Evolutionary conservation across 2,113 vertebrate genomes (phyloP).

Genomic region (Cranoglanis bouderius): DNA sequence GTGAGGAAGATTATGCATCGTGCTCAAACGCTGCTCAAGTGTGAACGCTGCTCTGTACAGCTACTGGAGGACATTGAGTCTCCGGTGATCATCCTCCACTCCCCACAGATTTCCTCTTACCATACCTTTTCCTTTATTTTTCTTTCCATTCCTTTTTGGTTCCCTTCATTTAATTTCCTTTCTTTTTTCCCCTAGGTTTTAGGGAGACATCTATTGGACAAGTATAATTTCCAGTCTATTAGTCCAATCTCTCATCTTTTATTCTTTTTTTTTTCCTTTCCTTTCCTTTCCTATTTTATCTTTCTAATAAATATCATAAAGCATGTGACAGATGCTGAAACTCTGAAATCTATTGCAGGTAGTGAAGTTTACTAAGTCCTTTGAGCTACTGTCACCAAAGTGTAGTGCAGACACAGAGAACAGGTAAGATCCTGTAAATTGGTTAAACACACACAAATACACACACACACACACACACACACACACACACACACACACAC

Average conservation of each 20-base stretch:
- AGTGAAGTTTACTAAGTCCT: conserved; percentile 98
- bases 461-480: neutral
- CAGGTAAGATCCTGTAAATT: conserved; percentile 70
- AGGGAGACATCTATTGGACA: no score
- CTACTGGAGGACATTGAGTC: conserved; percentile 97
- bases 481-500: neutral
- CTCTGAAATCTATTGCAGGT: conserved; percentile 75
- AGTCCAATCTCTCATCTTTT: no score
- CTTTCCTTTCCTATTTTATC: neutral
- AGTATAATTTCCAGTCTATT: neutral
- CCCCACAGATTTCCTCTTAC: neutral
- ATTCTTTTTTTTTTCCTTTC: neutral
- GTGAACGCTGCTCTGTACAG: conserved; percentile 95
- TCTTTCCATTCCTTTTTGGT: neutral
- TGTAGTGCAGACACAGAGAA: conserved; percentile 93
- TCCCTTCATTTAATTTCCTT: neutral
- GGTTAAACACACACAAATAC: neutral
- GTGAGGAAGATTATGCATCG: conserved; percentile 99
- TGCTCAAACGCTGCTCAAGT: conserved; percentile 94
- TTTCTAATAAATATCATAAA: conserved; percentile 1
- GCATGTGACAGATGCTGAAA: conserved; percentile 11
- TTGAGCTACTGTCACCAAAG: conserved; percentile 96
- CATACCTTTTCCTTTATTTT: neutral
- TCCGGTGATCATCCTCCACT: conserved; percentile 72
- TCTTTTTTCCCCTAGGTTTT: neutral